Evolutionary conservation across 2,797 vertebrate genomes (phyloP).

Genomic region (Arvicola amphibius): DNA sequence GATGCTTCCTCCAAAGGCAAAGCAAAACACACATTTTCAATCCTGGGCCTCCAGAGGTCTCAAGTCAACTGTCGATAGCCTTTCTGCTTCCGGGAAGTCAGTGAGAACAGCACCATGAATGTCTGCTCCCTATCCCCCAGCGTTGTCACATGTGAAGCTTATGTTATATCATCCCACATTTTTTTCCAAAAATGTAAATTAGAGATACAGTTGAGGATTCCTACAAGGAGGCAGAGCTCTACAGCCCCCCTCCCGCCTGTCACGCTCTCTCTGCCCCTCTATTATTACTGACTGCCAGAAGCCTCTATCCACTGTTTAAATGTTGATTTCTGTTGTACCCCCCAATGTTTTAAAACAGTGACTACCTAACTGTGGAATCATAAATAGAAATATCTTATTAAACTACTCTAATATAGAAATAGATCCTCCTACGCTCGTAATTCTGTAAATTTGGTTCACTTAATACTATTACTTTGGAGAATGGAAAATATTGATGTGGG

Average conservation of each 20-base stretch:
- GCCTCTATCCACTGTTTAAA: background rate
- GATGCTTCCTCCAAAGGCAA: background rate
- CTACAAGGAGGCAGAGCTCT: background rate
- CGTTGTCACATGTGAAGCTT: background rate
- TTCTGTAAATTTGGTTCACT: background rate
- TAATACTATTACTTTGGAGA: background rate
- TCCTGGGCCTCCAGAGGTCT: slow-evolving; percentile 28
- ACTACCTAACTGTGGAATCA: background rate
- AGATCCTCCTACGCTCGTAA: background rate
- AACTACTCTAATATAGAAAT: slow-evolving; percentile 48
- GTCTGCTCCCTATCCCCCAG: background rate
- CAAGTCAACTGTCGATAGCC: background rate
- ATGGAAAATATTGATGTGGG: background rate
- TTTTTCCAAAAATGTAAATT: slow-evolving; percentile 46
- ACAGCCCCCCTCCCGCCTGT: background rate
- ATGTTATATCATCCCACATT: background rate
- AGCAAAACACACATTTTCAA: slow-evolving; percentile 28
- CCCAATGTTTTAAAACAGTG: slow-evolving; percentile 20
- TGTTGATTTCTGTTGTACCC: slow-evolving; percentile 27
- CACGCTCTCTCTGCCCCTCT: background rate
- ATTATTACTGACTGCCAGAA: background rate
- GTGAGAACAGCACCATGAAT: background rate
- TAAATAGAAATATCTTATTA: slow-evolving; percentile 3
- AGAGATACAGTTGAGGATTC: background rate
- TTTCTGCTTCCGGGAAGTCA: background rate